Percentiles rank a stretch among this genome's conserved stretches.
Evolutionary conservation across 2,888 invertebrate species (phyloP).

Genomic region (Tinea trinotella): DNA sequence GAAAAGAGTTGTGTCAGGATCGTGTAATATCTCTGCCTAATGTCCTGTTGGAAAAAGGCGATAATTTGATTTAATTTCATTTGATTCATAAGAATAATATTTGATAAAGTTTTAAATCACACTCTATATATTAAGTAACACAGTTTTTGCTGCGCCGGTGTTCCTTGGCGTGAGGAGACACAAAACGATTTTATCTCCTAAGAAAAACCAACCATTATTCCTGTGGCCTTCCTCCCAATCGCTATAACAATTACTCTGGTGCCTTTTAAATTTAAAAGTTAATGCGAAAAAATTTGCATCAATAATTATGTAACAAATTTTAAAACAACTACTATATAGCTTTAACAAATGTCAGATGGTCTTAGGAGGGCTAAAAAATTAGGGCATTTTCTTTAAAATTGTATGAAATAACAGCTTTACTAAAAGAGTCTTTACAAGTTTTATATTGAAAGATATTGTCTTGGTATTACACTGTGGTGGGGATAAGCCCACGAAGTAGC

Average conservation of each 20-base stretch:
- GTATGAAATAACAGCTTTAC: not conserved
- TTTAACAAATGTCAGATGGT: too few species aligned
- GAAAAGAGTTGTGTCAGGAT: too few species aligned
- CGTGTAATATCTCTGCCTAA: too few species aligned
- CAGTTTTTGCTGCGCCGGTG: conserved; percentile 20
- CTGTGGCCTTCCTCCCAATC: conserved; percentile 31
- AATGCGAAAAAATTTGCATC: conserved; percentile 11
- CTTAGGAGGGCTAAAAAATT: too few species aligned
- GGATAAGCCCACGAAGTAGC: too few species aligned
- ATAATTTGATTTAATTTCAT: too few species aligned
- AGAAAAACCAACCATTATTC: conserved; percentile 44
- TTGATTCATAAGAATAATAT: not conserved
- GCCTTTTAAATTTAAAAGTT: conserved; percentile 10
- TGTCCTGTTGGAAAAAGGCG: too few species aligned
- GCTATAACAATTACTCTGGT: conserved; percentile 31
- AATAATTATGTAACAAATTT: conserved; percentile 4
- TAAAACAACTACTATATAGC: too few species aligned
- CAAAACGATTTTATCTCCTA: conserved; percentile 40
- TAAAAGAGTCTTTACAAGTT: not conserved
- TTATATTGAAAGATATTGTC: not conserved
- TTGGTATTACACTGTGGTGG: not conserved
- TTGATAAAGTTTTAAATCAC: not conserved
- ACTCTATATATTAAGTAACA: conserved; percentile 19
- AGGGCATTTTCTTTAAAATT: too few species aligned
- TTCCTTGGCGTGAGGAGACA: conserved; percentile 29